Conservation (phyloP, 2,888 invertebrate species). For the Nephrotoma flavescens region DNA sequence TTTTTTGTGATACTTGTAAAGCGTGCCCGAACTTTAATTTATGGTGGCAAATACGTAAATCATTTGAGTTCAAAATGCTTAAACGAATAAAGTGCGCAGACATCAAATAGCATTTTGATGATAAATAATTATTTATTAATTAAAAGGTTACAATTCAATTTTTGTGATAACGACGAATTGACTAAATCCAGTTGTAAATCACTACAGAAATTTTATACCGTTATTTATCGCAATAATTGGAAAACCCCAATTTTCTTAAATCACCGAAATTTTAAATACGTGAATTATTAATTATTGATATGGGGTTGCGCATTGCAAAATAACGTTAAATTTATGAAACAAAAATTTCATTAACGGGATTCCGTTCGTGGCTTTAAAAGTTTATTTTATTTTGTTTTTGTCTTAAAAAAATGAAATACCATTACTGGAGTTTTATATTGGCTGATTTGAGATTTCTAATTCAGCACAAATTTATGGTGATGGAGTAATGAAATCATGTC, state of each 20-base stretch:
- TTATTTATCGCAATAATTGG: background rate
- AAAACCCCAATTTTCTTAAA: background rate
- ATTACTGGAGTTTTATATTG: no score
- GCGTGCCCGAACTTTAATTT: no score
- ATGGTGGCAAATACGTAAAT: background rate
- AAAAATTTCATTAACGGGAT: constrained; percentile 7
- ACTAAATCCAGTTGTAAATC: background rate
- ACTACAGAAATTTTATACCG: background rate
- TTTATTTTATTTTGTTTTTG: no score
- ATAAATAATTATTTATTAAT: background rate
- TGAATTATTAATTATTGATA: background rate
- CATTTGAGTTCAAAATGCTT: background rate
- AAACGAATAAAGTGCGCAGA: background rate
- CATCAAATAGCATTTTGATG: background rate
- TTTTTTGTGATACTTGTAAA: no score
- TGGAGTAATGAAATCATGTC: no score
- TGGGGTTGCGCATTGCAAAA: background rate
- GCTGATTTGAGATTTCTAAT: no score
- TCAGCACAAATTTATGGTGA: no score
- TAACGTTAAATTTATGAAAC: constrained; percentile 14
- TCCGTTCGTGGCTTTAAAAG: no score
- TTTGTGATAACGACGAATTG: background rate
- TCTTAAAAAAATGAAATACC: no score
- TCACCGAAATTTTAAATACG: background rate
- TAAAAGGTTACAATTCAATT: background rate